Evolutionary conservation across 2,797 vertebrate genomes (phyloP), one percentile per base, ranked within the genome.

Genomic region (Meriones psammophilus): DNA sequence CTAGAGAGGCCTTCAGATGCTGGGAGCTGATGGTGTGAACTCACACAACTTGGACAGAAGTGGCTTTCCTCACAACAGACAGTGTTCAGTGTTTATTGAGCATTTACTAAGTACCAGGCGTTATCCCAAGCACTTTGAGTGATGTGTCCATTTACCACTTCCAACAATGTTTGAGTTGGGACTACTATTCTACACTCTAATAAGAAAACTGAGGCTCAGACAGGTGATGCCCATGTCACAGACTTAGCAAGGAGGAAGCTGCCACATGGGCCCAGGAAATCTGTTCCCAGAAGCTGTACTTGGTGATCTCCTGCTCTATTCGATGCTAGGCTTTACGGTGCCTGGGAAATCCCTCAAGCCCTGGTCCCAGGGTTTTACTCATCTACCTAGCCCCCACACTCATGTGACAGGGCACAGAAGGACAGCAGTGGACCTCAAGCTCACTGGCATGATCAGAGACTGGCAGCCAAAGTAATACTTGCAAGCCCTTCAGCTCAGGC

Each of bases 261-360:
- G 76, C 20, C 58, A 36, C 5, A 2, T 18, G 58, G 90, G n/a
- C 10, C 20, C 39, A 84, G 74, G 87, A 14, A 76, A 24, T 58
- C 39, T 39, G 62, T 56, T 78, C 33, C 91, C 3, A 0, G 24
- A 58, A 50, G 95, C 95, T 0, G 24, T 20, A 84, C 56, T 90
- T 1, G 22, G 94, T 73, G 26, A 54, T 89, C 87, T 77, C 30
- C 96, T 94, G 54, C 36, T 64, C 89, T 36, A 36, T 33, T 12
- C n/a, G 3, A 8, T 0, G 1, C 3, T n/a, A 10, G 68, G 3
- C 39, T 1, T 0, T 0, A 15, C 1, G 26, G 78, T 80, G 15
- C 2, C 0, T 15, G 18, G 8, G 4, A n/a, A 33, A 15, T 56
- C 20, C 26, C 39, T n/a, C 3, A 54, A 28, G 50, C 24, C 60